Conservation (phyloP, 2,113 vertebrate species). For the Oophaga pumilio region DNA sequence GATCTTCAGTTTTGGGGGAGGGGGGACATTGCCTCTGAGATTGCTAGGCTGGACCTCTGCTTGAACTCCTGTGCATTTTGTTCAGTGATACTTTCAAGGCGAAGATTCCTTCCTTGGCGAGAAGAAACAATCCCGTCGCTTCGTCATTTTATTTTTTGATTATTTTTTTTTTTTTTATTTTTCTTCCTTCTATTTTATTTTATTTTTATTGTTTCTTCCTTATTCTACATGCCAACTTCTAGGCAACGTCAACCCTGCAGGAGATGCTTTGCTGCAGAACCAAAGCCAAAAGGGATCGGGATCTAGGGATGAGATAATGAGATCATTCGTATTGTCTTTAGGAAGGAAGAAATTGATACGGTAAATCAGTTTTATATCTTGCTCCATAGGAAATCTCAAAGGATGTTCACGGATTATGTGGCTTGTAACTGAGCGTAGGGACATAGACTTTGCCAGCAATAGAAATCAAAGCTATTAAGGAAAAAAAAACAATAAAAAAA, state of each 20-base stretch:
- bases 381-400: constrained; percentile 11
- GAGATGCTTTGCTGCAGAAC: constrained; percentile 50
- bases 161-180: not conserved
- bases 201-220: not conserved
- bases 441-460: constrained; percentile 13
- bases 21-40: constrained; percentile 21
- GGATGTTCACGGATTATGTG: constrained; percentile 47
- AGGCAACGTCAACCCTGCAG: constrained; percentile 16
- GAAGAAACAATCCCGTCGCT: not conserved
- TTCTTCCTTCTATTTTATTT: not conserved
- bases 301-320: constrained; percentile 55
- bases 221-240: constrained; percentile 47
- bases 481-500: not conserved
- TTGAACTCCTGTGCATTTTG: constrained; percentile 41
- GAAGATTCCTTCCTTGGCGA: constrained; percentile 17
- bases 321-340: constrained; percentile 51
- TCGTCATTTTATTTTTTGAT: not conserved
- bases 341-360: constrained; percentile 36
- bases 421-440: constrained; percentile 19
- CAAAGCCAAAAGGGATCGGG: constrained; percentile 46
- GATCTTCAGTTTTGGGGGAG: constrained; percentile 41
- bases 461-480: not conserved
- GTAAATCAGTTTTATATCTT: constrained; percentile 39
- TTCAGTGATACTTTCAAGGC: constrained; percentile 38
- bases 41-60: constrained; percentile 34